phyloP scores from a whole-genome alignment of 1,140 invertebrate species.

The Parasteatoda tepidariorum region DNA sequence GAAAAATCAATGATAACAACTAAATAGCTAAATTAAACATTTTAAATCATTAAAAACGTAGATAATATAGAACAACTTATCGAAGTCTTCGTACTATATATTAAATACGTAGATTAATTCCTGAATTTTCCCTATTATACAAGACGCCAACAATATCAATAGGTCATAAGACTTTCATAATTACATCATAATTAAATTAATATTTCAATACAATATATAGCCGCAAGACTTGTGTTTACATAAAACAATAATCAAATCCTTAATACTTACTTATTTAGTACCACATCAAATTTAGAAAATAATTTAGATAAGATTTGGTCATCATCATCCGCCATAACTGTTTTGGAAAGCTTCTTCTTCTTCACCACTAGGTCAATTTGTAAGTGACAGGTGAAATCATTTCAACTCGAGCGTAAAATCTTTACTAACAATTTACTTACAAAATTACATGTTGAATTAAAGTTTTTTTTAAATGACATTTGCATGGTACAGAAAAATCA shows the following conservation, averaged over 20 bases:
- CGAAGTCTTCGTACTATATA: neutral
- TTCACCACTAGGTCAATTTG: conserved; percentile 49
- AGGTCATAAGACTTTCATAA: neutral
- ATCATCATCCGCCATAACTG: conserved; percentile 58
- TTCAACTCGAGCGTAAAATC: no score
- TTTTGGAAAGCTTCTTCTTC: conserved; percentile 47
- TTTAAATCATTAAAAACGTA: neutral
- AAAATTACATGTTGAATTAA: no score
- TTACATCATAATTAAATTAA: neutral
- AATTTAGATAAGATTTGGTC: conserved; percentile 41
- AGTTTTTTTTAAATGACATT: no score
- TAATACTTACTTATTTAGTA: conserved; percentile 42
- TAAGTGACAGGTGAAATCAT: no score
- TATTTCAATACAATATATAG: neutral
- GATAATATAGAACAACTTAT: neutral
- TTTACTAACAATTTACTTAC: no score
- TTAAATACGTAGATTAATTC: neutral
- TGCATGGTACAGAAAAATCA: no score
- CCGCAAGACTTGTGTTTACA: neutral
- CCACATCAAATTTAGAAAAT: conserved; percentile 39
- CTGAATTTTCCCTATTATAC: neutral
- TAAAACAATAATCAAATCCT: neutral
- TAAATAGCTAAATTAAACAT: neutral
- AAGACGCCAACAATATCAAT: neutral
- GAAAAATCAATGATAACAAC: neutral